Evolutionary conservation across 2,113 vertebrate species (phyloP), one percentile per base, ranked within the genome.

Genomic region (Pseudorhombus dupliciocellatus): DNA sequence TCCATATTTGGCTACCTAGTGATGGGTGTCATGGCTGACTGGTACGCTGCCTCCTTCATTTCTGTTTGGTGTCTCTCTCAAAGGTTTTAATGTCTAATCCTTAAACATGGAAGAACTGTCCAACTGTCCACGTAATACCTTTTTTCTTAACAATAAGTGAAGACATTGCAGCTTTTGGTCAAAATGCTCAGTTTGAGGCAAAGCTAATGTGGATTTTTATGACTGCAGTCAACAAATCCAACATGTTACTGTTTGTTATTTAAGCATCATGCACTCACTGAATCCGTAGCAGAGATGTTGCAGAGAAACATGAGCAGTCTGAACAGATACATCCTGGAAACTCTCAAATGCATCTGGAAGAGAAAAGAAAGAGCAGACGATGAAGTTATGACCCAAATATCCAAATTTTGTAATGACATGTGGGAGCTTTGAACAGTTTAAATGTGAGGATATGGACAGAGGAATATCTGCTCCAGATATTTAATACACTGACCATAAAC

Each of bases 21-120:
- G 91, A 98, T 96, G 91, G 98, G 97, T 90, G 96, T 97, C 88
- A 94, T 99, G 94, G 96, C 97, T 28, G 98, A 99, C 93, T 99
- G 97, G 98, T 99, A 93, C 92, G 96, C 34, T 70, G n/a, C 46
- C 31, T 72, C 40, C 40, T 42, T 44, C 24, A 12, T 73, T 60
- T 60, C 60, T 72, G 4, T 70, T 58, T 18, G 25, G 7, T 65
- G 20, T n/a, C 28, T 61, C 2, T 22, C 1, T 34, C 15, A 48
- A 52, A 1, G 59, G 48, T 52, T 8, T 59, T 48, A 20, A 16
- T 16, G 40, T 42, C 18, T 63, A 20, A 4, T 22, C 26, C n/a
- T 21, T 46, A 14, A 44, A 12, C 10, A 4, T 15, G 51, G 12
- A 14, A 24, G 22, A 25, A 14, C 3, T 14, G 21, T 5, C 50